Base-by-base conservation (phyloP, 2,797 vertebrate species). In the Harpagifer antarcticus region DNA sequence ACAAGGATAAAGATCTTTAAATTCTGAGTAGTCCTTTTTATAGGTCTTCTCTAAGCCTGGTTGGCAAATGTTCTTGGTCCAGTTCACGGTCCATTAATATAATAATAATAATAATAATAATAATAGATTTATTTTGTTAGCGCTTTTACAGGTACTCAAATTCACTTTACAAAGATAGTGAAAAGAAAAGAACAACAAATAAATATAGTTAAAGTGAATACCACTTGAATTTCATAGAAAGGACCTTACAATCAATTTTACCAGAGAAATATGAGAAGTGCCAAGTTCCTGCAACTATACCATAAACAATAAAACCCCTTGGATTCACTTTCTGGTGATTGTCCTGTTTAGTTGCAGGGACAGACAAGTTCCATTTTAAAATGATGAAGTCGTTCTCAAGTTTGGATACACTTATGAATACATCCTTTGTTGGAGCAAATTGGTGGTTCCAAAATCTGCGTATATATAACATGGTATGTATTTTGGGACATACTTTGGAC, bases 271-370 rank as follows among this genome's bases (percentile, higher is more conserved):
- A 86, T 65, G 79, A 88, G 74, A 72, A 78, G 85, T 63, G 79
- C 61, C 72, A 76, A n/a, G 76, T 73, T 48, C 19, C 80, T 91
- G 86, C 83, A 93, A 91, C 88, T 53, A 56, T 83, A n/a, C n/a
- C n/a, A n/a, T n/a, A n/a, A n/a, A 89, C 85, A 88, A 88, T 89
- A 91, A 85, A 76, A 59, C 77, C 91, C 91, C 86, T 86, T 93
- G 83, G 71, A 60, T 84, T 81, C 86, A 76, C 81, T 85, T 74
- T 31, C 45, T 81, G 72, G 79, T 76, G 53, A 48, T 66, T 58
- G 62, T 31, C 75, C 79, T 71, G 63, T 75, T 65, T 58, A 63
- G 82, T 48, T 81, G 44, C 52, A 48, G 61, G 70, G 66, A 17
- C 70, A 87, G 14, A 78, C 42, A 81, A 67, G 50, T 31, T 63